Evolutionary conservation across 2,888 invertebrate genomes (phyloP).

Genomic region (Suillia variegata): DNA sequence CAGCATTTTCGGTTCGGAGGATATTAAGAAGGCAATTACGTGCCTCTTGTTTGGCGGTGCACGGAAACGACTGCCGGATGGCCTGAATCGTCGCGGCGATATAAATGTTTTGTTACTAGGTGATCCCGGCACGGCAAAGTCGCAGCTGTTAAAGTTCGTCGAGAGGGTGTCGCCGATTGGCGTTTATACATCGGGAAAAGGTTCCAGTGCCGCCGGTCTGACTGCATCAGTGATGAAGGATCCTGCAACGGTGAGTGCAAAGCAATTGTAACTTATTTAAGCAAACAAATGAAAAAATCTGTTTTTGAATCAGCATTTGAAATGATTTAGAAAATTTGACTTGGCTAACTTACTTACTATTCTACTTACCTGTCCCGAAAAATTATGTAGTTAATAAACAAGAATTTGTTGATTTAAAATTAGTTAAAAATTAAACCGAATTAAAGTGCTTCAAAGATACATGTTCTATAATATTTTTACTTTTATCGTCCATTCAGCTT

Average conservation of each 20-base stretch:
- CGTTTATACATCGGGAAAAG: constrained; percentile 99
- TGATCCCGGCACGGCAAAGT: constrained; percentile 99
- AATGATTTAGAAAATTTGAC: no score
- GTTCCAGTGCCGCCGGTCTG: constrained; percentile 97
- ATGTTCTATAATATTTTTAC: no score
- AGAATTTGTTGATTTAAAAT: no score
- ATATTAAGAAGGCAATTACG: constrained; percentile 97
- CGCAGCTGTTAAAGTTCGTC: constrained; percentile 95
- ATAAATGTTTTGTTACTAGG: constrained; percentile 94
- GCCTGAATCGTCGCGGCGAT: constrained; percentile 92
- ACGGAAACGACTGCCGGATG: constrained; percentile 90
- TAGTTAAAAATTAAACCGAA: no score
- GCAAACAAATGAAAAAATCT: no score
- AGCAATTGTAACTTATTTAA: not conserved
- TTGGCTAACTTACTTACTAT: no score
- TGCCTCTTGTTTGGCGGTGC: constrained; percentile 93
- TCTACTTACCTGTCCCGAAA: no score
- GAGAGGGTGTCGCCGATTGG: constrained; percentile 93
- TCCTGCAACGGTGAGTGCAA: constrained; percentile 78
- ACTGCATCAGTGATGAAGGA: constrained; percentile 97
- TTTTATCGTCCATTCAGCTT: no score
- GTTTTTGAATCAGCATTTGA: not conserved
- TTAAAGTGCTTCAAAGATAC: no score
- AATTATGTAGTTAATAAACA: no score
- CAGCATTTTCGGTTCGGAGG: constrained; percentile 90